phyloP scores from a whole-genome alignment of 2,888 invertebrate genomes.

The Xanthia icteritia region DNA sequence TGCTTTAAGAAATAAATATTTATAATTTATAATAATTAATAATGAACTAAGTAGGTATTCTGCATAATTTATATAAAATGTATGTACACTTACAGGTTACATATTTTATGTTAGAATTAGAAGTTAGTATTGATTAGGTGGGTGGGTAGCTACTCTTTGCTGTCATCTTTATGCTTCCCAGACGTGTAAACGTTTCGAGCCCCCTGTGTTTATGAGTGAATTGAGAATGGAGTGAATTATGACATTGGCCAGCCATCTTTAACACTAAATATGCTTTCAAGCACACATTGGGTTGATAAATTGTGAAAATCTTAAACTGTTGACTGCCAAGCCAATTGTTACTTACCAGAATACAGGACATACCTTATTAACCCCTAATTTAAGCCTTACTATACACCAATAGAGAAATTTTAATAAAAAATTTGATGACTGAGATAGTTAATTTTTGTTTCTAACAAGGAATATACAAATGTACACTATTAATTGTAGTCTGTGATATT shows the following conservation, averaged over 20 bases:
- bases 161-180: slow-evolving; percentile 15
- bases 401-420: slow-evolving; percentile 40
- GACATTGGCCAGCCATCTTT: slow-evolving; percentile 11
- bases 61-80: slow-evolving; percentile 18
- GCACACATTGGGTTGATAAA: slow-evolving; percentile 6
- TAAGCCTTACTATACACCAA: slow-evolving; percentile 19
- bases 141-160: slow-evolving; percentile 5
- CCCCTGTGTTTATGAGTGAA: slow-evolving; percentile 11
- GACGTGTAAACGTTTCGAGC: slow-evolving; percentile 13
- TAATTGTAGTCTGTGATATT: slow-evolving; percentile 76
- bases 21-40: slow-evolving; percentile 18
- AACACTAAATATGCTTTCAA: slow-evolving; percentile 17
- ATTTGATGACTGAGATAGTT: slow-evolving; percentile 69
- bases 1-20: slow-evolving; percentile 20
- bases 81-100: slow-evolving; percentile 17
- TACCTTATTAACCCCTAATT: slow-evolving; percentile 14
- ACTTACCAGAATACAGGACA: background rate
- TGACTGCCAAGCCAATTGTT: slow-evolving; percentile 16
- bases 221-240: slow-evolving; percentile 16
- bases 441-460: slow-evolving; percentile 59
- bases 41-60: slow-evolving; percentile 33
- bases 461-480: slow-evolving; percentile 59
- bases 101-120: slow-evolving; percentile 1
- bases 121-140: slow-evolving; percentile 12
- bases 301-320: background rate